Conservation (phyloP, 2,113 vertebrate genomes). For the Meleagris gallopavo region DNA sequence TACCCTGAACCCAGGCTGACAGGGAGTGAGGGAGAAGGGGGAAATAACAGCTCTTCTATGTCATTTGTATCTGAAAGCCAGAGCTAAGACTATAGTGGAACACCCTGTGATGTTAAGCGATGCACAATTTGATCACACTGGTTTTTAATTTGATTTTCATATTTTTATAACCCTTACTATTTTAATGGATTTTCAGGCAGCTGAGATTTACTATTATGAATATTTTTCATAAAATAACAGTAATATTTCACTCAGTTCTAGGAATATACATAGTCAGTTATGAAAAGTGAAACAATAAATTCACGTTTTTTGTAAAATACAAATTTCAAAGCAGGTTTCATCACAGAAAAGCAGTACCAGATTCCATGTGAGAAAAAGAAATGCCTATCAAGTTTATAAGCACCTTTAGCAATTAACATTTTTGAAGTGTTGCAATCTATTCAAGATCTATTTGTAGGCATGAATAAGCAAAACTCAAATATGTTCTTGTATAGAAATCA, state of each 20-base stretch:
- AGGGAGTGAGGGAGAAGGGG: background rate
- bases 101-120: background rate
- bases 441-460: conserved; percentile 1
- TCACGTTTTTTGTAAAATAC: background rate
- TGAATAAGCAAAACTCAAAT: background rate
- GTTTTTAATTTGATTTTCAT: background rate
- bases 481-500: background rate
- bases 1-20: background rate
- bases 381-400: background rate
- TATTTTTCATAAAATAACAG: background rate
- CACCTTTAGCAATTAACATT: background rate
- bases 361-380: background rate
- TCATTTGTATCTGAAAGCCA: background rate
- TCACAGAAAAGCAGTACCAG: background rate
- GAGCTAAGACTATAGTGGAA: background rate
- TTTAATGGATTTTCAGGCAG: background rate
- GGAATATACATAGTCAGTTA: background rate
- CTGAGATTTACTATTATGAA: background rate
- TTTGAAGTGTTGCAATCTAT: background rate
- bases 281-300: background rate
- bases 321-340: background rate
- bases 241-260: background rate
- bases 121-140: background rate
- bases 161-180: background rate
- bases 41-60: background rate